phyloP scores from a whole-genome alignment of 2,113 vertebrate genomes.

The Passer domesticus region DNA sequence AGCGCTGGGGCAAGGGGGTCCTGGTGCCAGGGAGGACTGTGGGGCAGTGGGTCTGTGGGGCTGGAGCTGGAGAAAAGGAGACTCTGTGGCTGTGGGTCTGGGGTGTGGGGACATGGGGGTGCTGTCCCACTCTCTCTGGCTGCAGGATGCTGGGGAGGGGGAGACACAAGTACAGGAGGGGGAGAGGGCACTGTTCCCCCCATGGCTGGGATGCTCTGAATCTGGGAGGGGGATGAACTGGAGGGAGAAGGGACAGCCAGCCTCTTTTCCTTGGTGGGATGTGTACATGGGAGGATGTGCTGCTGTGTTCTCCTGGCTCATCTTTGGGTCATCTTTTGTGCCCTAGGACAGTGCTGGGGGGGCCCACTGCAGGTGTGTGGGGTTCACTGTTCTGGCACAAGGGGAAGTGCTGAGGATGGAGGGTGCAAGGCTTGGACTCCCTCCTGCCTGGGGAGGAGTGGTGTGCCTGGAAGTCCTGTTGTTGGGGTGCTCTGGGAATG shows the following conservation, averaged over 20 bases:
- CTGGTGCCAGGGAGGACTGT: background rate
- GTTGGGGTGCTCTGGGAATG: background rate
- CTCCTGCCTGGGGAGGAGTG: background rate
- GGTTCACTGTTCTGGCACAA: background rate
- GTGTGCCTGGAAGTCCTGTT: rapidly evolving
- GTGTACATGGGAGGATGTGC: background rate
- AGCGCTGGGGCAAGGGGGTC: rapidly evolving
- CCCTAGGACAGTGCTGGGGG: background rate
- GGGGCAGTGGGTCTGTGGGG: background rate
- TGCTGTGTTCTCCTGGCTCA: background rate
- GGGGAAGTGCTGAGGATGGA: background rate
- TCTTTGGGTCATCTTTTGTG: background rate
- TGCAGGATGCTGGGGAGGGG: background rate
- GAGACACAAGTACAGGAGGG: rapidly evolving
- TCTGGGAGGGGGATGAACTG: background rate
- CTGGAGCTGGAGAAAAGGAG: background rate
- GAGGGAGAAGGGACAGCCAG: background rate
- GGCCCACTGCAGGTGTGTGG: background rate
- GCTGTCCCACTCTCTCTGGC: background rate
- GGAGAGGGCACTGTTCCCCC: background rate
- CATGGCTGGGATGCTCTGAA: background rate
- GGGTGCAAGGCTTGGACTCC: background rate
- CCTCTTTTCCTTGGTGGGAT: background rate
- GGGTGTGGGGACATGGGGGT: background rate
- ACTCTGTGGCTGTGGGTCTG: background rate